phyloP scores from a whole-genome alignment of 2,113 vertebrate genomes.

The Grammomys surdaster region DNA sequence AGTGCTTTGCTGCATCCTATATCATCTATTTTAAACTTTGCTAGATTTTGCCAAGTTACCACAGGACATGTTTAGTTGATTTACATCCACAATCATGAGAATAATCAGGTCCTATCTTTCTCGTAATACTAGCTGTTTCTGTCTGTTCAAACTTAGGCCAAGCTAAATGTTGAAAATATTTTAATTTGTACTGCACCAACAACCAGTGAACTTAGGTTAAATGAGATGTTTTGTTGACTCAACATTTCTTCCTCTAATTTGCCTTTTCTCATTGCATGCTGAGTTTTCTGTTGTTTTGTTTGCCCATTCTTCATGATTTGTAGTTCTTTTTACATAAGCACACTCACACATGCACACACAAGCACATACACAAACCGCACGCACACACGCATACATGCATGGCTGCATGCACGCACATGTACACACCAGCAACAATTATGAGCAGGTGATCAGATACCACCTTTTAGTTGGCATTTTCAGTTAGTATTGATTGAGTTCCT shows the following conservation, averaged over 20 bases:
- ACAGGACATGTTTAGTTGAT: slow-evolving; percentile 14
- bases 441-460: not conserved
- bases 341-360: not conserved
- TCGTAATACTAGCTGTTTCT: not conserved
- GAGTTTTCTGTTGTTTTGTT: not conserved
- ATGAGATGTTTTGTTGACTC: not conserved
- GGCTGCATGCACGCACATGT: no score
- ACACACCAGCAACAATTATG: not conserved
- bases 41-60: not conserved
- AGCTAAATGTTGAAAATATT: slow-evolving; percentile 37
- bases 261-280: not conserved
- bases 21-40: slow-evolving; percentile 18
- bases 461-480: not conserved
- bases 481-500: slow-evolving; percentile 7
- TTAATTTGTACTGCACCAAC: slow-evolving; percentile 8
- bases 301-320: slow-evolving; percentile 12
- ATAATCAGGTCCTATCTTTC: not conserved
- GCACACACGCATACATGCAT: no score
- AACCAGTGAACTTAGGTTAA: slow-evolving; percentile 2
- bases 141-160: slow-evolving; percentile 22
- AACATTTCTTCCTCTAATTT: slow-evolving; percentile 42
- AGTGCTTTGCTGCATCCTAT: slow-evolving; percentile 23
- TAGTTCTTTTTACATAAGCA: not conserved
- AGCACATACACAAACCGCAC: not conserved
- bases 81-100: not conserved